phyloP scores from a whole-genome alignment of 2,888 invertebrate species.

The Dasypogon diadema region DNA sequence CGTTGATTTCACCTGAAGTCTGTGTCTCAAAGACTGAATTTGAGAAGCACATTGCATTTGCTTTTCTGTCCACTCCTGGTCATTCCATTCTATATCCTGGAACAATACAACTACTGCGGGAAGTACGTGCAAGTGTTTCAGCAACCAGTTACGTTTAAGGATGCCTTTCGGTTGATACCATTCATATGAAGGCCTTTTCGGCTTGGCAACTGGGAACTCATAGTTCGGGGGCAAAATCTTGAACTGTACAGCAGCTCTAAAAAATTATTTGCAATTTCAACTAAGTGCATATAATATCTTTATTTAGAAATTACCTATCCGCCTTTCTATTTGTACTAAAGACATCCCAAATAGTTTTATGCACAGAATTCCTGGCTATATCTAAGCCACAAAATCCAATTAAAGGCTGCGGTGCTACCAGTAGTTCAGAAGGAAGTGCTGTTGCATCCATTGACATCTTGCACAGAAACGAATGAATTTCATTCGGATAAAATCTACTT shows the following conservation, averaged over 20 bases:
- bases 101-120: constrained; percentile 96
- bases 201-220: constrained; percentile 89
- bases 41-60: constrained; percentile 93
- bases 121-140: constrained; percentile 88
- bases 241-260: constrained; percentile 83
- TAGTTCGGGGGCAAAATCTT: constrained; percentile 84
- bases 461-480: constrained; percentile 11
- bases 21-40: constrained; percentile 81
- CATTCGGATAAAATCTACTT: constrained; percentile 40
- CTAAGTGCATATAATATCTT: constrained; percentile 5
- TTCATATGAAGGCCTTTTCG: constrained; percentile 90
- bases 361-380: constrained; percentile 83
- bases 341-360: constrained; percentile 94
- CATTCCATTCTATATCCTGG: constrained; percentile 98
- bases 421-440: constrained; percentile 86
- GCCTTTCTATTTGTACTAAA: constrained; percentile 85
- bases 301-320: constrained; percentile 69
- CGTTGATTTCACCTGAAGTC: constrained; percentile 65
- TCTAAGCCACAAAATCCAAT: constrained; percentile 92
- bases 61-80: constrained; percentile 93
- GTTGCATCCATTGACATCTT: constrained; percentile 73
- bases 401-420: constrained; percentile 85
- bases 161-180: constrained; percentile 97
- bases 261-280: constrained; percentile 26
- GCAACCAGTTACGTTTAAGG: constrained; percentile 94